Evolutionary conservation across 2,888 invertebrate genomes (phyloP), one percentile per base, ranked within the genome.

Genomic region (Eupithecia insigniata): DNA sequence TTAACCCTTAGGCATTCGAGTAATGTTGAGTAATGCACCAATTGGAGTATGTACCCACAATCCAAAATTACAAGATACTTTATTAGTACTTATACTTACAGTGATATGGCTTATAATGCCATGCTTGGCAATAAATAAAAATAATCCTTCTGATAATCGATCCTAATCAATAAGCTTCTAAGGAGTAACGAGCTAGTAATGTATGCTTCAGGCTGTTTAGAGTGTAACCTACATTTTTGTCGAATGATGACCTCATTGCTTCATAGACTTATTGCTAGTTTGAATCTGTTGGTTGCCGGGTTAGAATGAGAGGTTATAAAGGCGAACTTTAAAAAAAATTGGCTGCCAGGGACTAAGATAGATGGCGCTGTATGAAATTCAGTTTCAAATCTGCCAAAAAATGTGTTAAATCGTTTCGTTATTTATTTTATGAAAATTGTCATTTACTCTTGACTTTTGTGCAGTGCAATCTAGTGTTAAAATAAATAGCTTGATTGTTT

Each of bases 21-120:
- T 74, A 74, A 74, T 74, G 71, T 71, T 74, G 69, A 70, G 67
- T 74, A 74, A 74, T 74, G 74, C 74, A 74, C 74, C 74, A 74
- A 71, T 72, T 74, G 74, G 74, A 69, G 74, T 71, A 67, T 26
- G 55, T 55, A 55, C 26, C 55, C 55, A 55, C 69, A 67, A 66
- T 70, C 69, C 71, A n/a, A 74, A 74, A 71, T 74, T 71, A 74
- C 60, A 61, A 28, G 69, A 74, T 67, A 60, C 69, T 71, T 69
- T 74, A 71, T 69, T 69, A 71, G 71, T 74, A 69, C 69, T 69
- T n/a, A n/a, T 74, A 69, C 69, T 69, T n/a, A 16, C 67, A 69
- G 64, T 74, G 64, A 67, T 74, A 67, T 39, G n/a, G 8, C 51
- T 55, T 61, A 61, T 74, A 67, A 71, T 71, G 60, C 64, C 36